Conservation (phyloP, 2,113 vertebrate genomes). For the Bettongia penicillata region DNA sequence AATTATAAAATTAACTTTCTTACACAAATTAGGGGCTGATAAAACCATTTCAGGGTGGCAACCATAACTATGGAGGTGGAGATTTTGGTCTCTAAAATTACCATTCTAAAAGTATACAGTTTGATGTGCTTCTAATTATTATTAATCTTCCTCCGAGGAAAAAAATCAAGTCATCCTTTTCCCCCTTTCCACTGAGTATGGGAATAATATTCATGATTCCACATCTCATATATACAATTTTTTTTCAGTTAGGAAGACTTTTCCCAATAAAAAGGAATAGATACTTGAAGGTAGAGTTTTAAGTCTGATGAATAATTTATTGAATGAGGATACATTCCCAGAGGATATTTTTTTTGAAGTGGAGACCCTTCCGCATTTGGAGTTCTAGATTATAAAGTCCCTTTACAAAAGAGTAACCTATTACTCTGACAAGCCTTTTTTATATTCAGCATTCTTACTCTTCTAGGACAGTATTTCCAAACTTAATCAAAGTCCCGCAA, state of each 20-base stretch:
- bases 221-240: not conserved
- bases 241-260: not conserved
- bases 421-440: not conserved
- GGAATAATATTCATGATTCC: not conserved
- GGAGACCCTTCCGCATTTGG: not conserved
- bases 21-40: not conserved
- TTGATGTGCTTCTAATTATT: not conserved
- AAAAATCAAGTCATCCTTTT: not conserved
- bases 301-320: not conserved
- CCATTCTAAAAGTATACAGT: not conserved
- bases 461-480: not conserved
- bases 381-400: not conserved
- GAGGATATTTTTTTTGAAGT: not conserved
- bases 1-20: not conserved
- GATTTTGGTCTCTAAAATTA: not conserved
- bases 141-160: not conserved
- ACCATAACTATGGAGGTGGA: not conserved
- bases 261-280: not conserved
- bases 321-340: not conserved
- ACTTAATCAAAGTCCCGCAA: not conserved
- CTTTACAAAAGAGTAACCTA: not conserved
- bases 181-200: not conserved
- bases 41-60: not conserved
- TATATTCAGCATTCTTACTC: not conserved
- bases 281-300: not conserved